Percentiles rank a stretch among this genome's conserved stretches.
These are phyloP conservation scores for Phalacrocorax carbo DNA, from an alignment of 2,113 vertebrate genomes.

Conservation along the genomic window DNA sequence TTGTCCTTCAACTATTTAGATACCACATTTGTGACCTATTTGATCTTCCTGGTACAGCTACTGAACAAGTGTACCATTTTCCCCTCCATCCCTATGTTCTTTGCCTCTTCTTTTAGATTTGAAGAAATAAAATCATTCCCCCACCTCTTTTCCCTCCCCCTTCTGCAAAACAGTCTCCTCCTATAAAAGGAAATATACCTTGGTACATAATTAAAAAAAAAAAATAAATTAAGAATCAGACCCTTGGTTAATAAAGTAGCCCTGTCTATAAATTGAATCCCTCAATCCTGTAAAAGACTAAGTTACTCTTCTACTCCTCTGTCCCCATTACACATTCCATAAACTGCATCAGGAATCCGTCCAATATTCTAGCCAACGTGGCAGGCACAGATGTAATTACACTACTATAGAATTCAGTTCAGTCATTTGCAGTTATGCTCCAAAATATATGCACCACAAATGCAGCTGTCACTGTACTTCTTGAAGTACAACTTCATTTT, in stretches of 20 bases:
- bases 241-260: not conserved
- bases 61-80: not conserved
- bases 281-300: not conserved
- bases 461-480: not conserved
- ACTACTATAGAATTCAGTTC: not conserved
- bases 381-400: constrained; percentile 57
- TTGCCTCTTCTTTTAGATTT: not conserved
- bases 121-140: not conserved
- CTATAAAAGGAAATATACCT: not conserved
- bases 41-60: not conserved
- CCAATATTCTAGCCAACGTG: not conserved
- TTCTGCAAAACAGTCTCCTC: not conserved
- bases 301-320: not conserved
- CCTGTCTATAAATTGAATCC: not conserved
- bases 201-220: not conserved
- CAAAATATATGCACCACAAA: not conserved
- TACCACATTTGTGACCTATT: not conserved
- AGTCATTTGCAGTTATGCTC: not conserved
- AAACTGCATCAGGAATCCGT: not conserved
- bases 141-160: not conserved
- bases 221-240: not conserved
- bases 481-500: not conserved
- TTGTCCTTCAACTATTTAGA: not conserved
- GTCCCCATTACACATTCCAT: not conserved
- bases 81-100: not conserved